Percentiles rank a stretch among this genome's conserved stretches.
phyloP scores from a whole-genome alignment of 2,113 vertebrate species.

The Lathamus discolor region DNA sequence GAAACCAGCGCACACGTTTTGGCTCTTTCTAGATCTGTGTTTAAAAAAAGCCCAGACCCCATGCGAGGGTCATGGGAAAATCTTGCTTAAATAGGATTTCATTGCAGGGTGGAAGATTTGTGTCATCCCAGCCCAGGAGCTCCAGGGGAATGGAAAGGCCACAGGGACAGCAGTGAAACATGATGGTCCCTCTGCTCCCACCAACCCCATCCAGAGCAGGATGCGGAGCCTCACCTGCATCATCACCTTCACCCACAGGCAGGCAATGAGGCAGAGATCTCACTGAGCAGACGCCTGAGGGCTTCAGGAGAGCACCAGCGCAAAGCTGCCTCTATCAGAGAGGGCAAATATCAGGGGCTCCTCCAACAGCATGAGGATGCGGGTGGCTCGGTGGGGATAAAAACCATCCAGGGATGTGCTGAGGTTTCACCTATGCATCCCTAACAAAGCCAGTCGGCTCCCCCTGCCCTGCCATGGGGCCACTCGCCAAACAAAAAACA shows the following conservation, averaged over 20 bases:
- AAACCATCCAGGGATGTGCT: neutral
- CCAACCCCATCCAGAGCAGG: neutral
- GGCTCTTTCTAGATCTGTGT: neutral
- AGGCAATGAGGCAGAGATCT: neutral
- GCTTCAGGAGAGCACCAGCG: neutral
- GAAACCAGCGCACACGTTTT: neutral
- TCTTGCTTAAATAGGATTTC: neutral
- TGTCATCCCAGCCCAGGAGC: neutral
- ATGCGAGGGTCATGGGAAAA: neutral
- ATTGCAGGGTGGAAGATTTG: neutral
- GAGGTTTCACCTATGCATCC: neutral
- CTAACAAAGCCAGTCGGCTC: neutral
- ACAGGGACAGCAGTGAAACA: neutral
- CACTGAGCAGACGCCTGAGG: accelerated
- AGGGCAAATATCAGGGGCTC: neutral
- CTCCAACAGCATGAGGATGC: neutral
- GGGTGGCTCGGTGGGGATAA: neutral
- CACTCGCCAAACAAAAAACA: neutral
- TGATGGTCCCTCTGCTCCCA: neutral
- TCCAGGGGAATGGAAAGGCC: neutral
- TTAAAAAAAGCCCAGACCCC: neutral
- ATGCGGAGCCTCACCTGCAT: neutral
- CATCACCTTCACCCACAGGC: neutral
- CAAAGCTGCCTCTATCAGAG: neutral
- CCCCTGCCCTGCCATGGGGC: neutral